Evolutionary conservation across 2,888 invertebrate species (phyloP), one percentile per base, ranked within the genome.

Genomic region (Pemphredon lugubris): DNA sequence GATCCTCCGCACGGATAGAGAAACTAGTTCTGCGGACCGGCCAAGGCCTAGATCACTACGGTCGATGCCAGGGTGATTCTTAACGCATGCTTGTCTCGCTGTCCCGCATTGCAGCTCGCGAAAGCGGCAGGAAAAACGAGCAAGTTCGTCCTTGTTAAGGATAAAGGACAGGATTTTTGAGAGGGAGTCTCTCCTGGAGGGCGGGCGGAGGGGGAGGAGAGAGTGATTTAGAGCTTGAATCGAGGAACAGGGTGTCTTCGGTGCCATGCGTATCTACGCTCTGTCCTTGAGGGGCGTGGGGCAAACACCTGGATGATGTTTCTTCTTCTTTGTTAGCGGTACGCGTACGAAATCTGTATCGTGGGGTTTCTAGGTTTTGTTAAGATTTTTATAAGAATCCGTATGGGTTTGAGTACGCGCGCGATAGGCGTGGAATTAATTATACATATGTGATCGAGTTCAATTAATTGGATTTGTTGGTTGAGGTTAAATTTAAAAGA

Each of bases 1-100:
- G 83, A 84, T 84, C 70, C 73, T 75, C 78, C 37, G 59, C 65
- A 39, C 64, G 84, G 82, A 84, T 84, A 84, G 76, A 61, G 75
- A 77, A 84, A 83, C 83, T 83, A 84, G 83, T 83, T 84, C 65
- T 74, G 60, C 67, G 58, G 57, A 57, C 79, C 47, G 64, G 65
- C 69, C 79, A 79, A 79, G 76, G 76, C 81, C 79, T 78, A 78
- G 81, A 77, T 75, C 78, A 74, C 59, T 39, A 66, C 69, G 63
- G 47, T 79, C 77, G 78, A 75, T 75, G 79, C 75, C 76, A 76
- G 58, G 76, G 77, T 65, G 77, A 76, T 77, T 59, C 54, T 61
- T 72, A 70, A 70, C 71, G 13, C 58, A 50, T 20, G 63, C 59
- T 23, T 50, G 58, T 48, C 65, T 16, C n/a, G n/a, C n/a, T n/a